These are phyloP conservation scores for Caenorhabditis becei DNA, from an alignment of 2,888 invertebrate species.

Conservation along the genomic window DNA sequence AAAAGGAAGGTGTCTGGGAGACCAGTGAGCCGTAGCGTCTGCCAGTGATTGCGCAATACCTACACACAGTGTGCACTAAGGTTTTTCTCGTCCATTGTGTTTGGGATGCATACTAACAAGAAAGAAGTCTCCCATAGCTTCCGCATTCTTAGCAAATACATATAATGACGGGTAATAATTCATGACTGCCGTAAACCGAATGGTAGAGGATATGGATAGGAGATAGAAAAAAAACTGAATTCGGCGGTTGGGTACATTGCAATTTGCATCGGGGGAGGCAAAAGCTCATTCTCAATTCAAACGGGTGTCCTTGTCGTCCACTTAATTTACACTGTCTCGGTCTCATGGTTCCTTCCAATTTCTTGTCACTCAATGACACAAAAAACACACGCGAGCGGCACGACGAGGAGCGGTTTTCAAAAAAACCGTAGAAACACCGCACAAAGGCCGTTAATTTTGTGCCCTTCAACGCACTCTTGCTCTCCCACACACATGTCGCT, in stretches of 20 bases:
- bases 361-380: not conserved
- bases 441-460: slow-evolving; percentile 40
- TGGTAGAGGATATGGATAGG: not conserved
- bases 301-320: too few species aligned
- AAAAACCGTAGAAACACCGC: slow-evolving; percentile 13
- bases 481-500: slow-evolving; percentile 14
- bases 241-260: not conserved
- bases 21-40: not conserved
- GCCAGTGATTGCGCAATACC: slow-evolving; percentile 31
- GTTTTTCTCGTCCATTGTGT: slow-evolving; percentile 29
- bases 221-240: not conserved
- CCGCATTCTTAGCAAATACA: slow-evolving; percentile 42
- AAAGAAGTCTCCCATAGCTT: not conserved
- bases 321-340: too few species aligned
- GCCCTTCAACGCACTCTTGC: slow-evolving; percentile 41
- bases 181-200: slow-evolving; percentile 4
- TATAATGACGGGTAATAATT: slow-evolving; percentile 54
- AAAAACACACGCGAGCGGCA: not conserved
- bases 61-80: slow-evolving; percentile 29
- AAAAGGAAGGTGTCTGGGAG: not conserved
- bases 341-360: not conserved
- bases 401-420: not conserved
- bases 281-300: too few species aligned
- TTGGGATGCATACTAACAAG: slow-evolving; percentile 21
- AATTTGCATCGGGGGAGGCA: too few species aligned